Evolutionary conservation across 2,113 vertebrate genomes (phyloP), one percentile per base, ranked within the genome.

Genomic region (Tinamus guttatus): DNA sequence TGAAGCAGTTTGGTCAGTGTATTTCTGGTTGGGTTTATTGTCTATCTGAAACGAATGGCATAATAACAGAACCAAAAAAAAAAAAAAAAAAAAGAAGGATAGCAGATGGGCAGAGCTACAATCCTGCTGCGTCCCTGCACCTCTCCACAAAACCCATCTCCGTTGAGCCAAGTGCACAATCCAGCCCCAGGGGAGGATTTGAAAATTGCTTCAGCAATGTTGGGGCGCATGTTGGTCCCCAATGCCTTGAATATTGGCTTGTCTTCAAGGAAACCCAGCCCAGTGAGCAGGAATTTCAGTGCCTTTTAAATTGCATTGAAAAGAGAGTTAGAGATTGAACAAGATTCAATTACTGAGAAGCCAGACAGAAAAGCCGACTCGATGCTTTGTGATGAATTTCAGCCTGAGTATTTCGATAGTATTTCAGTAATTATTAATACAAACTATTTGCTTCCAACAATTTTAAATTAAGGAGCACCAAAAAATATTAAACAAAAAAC

Each of bases 51-150:
- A 58, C 25, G 1, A 79, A 73, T 65, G 40, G 27, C 22, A n/a
- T 14, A 21, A 85, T 52, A 7, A 28, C 28, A 41, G 34, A 59
- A 34, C 28, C 16, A 58, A 30, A 16, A 56, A 21, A 27, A 20
- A 34, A n/a, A 58, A 30, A 16, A 56, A 21, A 27, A 47, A 36
- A 59, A 16, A 43, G 43, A 16, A 43, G 15, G 70, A 32, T 5
- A 52, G 58, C 94, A 95, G 95, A 96, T 96, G 94, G 96, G 14
- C n/a, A 76, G 64, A 85, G 19, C 56, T 67, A n/a, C 65, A 81
- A 4, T 36, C 94, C 90, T 93, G 90, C 92, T 94, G 95, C 58
- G 94, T 58, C 52, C 18, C 83, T 93, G 70, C 83, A 86, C 58
- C 58, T 73, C 74, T 73, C 58, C 28, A 2, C 3, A 6, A 88